phyloP scores from a whole-genome alignment of 2,888 invertebrate genomes.

The Lycia hirtaria region DNA sequence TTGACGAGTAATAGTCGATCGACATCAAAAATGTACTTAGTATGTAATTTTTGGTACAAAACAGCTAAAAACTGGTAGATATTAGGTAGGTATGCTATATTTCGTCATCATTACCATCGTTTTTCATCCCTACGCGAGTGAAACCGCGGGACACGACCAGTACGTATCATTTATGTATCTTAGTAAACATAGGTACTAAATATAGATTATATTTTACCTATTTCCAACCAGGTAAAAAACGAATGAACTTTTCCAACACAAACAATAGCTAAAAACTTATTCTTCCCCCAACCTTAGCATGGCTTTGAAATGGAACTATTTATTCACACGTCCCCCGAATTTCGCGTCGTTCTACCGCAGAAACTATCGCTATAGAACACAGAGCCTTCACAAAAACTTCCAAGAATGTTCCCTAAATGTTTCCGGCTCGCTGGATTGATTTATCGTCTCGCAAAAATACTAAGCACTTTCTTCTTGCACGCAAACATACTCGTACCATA shows the following conservation, averaged over 20 bases:
- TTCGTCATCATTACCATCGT: no score
- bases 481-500: slow-evolving; percentile 22
- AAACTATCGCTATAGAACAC: slow-evolving; percentile 34
- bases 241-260: background rate
- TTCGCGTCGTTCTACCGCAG: slow-evolving; percentile 12
- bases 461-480: slow-evolving; percentile 39
- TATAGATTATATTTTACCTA: background rate
- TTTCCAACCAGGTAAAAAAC: no score
- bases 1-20: no score
- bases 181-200: no score
- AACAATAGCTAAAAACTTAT: background rate
- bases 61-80: no score
- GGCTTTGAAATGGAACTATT: background rate
- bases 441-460: slow-evolving; percentile 51
- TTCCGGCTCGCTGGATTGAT: slow-evolving; percentile 54
- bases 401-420: slow-evolving; percentile 46
- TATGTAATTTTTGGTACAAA: no score
- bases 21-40: no score
- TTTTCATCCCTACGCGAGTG: no score
- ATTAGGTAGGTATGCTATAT: no score
- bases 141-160: no score
- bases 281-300: background rate
- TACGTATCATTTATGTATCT: no score
- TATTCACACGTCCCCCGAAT: slow-evolving; percentile 12
- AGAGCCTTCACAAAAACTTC: slow-evolving; percentile 51